phyloP scores from a whole-genome alignment of 2,113 vertebrate species.

The Sisor rabdophorus region DNA sequence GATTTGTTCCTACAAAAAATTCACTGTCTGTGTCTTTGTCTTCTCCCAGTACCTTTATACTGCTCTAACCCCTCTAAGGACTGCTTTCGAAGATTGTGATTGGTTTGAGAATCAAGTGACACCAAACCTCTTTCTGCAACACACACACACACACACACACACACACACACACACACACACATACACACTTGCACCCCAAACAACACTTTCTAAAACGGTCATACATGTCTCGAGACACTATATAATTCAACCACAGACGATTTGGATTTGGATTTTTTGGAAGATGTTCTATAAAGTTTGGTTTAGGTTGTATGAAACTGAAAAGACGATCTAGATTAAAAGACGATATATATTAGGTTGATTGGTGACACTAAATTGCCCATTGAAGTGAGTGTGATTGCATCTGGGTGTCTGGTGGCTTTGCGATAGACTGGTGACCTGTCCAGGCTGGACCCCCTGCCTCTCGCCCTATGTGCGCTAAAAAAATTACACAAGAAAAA shows the following conservation, averaged over 20 bases:
- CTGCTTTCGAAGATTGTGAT: conserved; percentile 59
- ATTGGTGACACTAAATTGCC: too few relatives aligned
- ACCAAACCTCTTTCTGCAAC: conserved; percentile 58
- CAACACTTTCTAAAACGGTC: conserved; percentile 32
- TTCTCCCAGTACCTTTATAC: conserved; percentile 64
- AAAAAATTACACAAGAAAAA: neutral
- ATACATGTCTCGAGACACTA: conserved; percentile 21
- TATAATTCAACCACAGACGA: conserved; percentile 25
- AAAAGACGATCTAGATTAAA: conserved; percentile 18
- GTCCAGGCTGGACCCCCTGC: too few relatives aligned
- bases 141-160: conserved; percentile 55
- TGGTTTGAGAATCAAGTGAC: conserved; percentile 66
- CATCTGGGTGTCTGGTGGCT: too few relatives aligned
- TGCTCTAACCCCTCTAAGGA: conserved; percentile 50
- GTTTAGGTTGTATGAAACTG: conserved; percentile 15
- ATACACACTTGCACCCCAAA: conserved; percentile 33
- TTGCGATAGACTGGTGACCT: too few relatives aligned
- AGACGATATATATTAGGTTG: too few relatives aligned
- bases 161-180: conserved; percentile 47
- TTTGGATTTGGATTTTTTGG: conserved; percentile 7
- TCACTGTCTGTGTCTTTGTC: conserved; percentile 30
- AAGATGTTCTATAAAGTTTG: conserved; percentile 24
- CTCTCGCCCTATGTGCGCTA: too few relatives aligned
- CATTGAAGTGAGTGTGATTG: too few relatives aligned
- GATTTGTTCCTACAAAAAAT: conserved; percentile 16